Base-by-base conservation (phyloP, 92 coral and sea anemone genomes). In the Epizoanthus fatuus region DNA sequence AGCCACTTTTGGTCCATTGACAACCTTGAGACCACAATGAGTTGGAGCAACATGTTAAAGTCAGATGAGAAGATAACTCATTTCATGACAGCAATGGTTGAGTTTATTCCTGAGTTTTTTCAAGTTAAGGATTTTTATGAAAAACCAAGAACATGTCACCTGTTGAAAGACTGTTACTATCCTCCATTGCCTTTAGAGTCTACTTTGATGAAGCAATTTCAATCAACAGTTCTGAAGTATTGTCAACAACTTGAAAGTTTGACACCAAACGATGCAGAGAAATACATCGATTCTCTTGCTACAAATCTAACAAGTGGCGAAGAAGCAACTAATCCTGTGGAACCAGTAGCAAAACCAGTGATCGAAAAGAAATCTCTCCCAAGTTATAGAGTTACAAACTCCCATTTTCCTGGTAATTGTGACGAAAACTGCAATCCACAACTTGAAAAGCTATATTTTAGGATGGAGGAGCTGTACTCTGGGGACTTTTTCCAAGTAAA, bases 11-110 rank as follows among this genome's bases (percentile, higher is more conserved):
- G 67, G 67, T 62, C 67, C 2, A 62, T 62, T 2, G 67, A 62
- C 12, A 62, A 62, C 12, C 35, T 62, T 4, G 67, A 62, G 16
- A 62, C 67, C 2, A 19, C 67, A 20, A 62, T 62, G 67, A 62
- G 35, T 17, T 62, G 67, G 67, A 62, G 67, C 35, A 62, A 62
- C 12, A 62, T 62, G 67, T 11, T 62, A 22, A 62, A 62, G 37
- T 62, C 67, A 15, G 67, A 62, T 17, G 37, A 17, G 12, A 62
- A 62, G 12, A 15, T 62, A 5, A 62, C 10, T 13, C 67, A 62
- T 19, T 62, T 62, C 67, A 62, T 62, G 67, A 62, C 67, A n/a
- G 66, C 66, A 0, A 17, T 60, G 66, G 66, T 60, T 3, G 66
- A 60, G 29, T 60, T n/a, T 25, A 60, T 60, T 25, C 66, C 66